Conservation (phyloP, 2,113 vertebrate species). For the Otus sunia region DNA sequence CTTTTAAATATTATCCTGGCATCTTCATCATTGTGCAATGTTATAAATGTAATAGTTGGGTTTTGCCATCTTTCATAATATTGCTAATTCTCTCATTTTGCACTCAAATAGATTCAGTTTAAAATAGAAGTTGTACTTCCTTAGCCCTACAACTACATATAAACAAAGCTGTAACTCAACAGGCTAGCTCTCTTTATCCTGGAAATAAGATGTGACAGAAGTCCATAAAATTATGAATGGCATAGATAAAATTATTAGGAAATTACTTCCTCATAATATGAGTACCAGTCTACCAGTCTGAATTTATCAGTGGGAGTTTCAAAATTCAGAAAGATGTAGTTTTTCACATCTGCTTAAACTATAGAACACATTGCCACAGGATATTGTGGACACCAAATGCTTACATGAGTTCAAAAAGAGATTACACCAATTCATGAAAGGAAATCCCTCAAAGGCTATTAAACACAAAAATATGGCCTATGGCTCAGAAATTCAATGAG, state of each 20-base stretch:
- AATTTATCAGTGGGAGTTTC: not conserved
- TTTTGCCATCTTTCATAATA: not conserved
- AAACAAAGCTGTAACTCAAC: not conserved
- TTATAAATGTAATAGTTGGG: not conserved
- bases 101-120: not conserved
- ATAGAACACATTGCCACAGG: not conserved
- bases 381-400: not conserved
- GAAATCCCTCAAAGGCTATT: slow-evolving; percentile 43
- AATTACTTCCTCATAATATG: not conserved
- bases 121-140: not conserved
- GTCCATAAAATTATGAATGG: not conserved
- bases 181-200: not conserved
- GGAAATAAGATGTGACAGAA: not conserved
- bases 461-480: slow-evolving; percentile 17
- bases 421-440: slow-evolving; percentile 41
- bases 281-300: not conserved
- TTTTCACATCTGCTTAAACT: not conserved
- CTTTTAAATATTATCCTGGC: not conserved
- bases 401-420: slow-evolving; percentile 30
- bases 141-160: not conserved
- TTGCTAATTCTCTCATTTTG: not conserved
- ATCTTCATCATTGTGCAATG: not conserved
- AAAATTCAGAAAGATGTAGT: not conserved
- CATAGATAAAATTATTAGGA: not conserved
- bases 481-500: slow-evolving; percentile 50